phyloP scores from a whole-genome alignment of 1,140 invertebrate genomes.

The Zaprionus davidi region DNA sequence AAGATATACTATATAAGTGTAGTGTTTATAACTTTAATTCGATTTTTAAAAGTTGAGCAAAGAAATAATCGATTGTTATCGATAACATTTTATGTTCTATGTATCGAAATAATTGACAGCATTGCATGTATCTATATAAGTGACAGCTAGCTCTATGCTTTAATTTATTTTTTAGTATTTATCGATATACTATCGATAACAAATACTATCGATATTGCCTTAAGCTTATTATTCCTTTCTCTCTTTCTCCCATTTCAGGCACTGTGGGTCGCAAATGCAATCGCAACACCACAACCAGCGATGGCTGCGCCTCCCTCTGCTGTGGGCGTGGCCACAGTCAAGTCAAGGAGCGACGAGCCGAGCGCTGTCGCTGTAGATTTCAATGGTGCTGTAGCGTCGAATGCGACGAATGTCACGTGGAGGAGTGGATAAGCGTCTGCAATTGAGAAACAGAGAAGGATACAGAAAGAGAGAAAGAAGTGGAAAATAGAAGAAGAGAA shows the following conservation, averaged over 20 bases:
- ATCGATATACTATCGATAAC: not conserved
- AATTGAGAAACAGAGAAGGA: conserved; percentile 86
- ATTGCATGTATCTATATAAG: too few species aligned
- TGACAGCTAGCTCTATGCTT: too few species aligned
- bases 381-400: conserved; percentile 96
- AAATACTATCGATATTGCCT: not conserved
- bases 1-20: too few species aligned
- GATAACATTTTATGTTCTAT: too few species aligned
- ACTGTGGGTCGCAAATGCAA: conserved; percentile 93
- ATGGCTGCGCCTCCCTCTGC: conserved; percentile 94
- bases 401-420: conserved; percentile 92
- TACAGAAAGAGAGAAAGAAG: not conserved
- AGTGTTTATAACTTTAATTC: too few species aligned
- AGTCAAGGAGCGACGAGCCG: conserved; percentile 89
- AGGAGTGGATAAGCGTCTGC: conserved; percentile 94
- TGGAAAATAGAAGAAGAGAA: not conserved
- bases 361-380: conserved; percentile 95
- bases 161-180: not conserved
- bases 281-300: conserved; percentile 88
- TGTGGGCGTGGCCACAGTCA: conserved; percentile 96
- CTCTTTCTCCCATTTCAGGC: conserved; percentile 84
- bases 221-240: not conserved
- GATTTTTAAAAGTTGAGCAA: too few species aligned
- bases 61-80: too few species aligned
- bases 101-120: too few species aligned